Base-by-base conservation (phyloP, 2,888 invertebrate species). In the Conus canariensis region DNA sequence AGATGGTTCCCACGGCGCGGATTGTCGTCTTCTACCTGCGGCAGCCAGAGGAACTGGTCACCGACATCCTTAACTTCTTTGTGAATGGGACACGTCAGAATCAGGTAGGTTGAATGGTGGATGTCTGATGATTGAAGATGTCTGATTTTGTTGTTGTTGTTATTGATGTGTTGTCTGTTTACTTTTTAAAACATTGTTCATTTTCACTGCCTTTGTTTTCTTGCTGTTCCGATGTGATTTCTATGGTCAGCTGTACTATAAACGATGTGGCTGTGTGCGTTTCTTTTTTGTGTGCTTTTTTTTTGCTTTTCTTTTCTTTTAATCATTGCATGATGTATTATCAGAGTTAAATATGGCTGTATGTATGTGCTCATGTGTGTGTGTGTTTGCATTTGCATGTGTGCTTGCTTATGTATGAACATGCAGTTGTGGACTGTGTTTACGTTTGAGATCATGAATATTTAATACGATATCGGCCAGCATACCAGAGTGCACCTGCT, bases 11-110 rank as follows among this genome's bases (percentile, higher is more conserved):
- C 0, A 98, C 98, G 56, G 98, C 99, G 19, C 98, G 99, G 0
- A 97, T 98, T 64, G 97, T 99, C 30, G 98, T 98, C 87, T 99
- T 99, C 97, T 97, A 98, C 95, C 97, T 98, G 0, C 98, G 94
- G 16, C 96, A 96, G 88, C 97, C 98, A 93, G 98, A 98, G 0
- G 98, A 98, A 94, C 98, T 99, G 87, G 97, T 99, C 0, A 98
- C 98, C 0, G 99, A 99, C 97, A 98, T 98, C 90, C 97, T 99
- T 91, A 99, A 99, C 22, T 99, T 99, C 97, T 98, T 99, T 0
- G 99, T 99, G 59, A 98, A 99, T 96, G 99, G 99, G 91, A 98
- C 99, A 93, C 98, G 98, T 0, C 97, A 98, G 91, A 99, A 99
- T 96, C 98, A 99, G 95, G 98, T 98, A 95, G 96, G 67, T 14